phyloP scores from a whole-genome alignment of 92 coral and sea anemone species.

The Parazoanthus atlanticus region DNA sequence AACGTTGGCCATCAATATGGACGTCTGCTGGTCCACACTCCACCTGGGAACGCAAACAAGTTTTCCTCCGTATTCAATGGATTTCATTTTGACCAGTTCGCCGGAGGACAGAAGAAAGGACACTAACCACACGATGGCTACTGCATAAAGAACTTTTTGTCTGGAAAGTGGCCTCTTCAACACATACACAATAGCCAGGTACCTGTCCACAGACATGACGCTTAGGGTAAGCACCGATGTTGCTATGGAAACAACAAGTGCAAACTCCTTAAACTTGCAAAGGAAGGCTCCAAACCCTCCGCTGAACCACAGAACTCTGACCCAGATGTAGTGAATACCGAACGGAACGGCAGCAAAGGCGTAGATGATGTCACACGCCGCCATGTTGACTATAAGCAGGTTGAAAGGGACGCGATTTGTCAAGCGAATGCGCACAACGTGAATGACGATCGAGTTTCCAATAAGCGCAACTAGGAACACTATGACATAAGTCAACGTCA shows the following conservation, averaged over 20 bases:
- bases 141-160: conserved; percentile 11
- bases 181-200: conserved; percentile 35
- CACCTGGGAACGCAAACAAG: background rate
- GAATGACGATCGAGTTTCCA: conserved; percentile 38
- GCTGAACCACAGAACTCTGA: conserved; percentile 16
- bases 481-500: conserved; percentile 27
- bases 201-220: conserved; percentile 43
- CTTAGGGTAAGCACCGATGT: conserved; percentile 26
- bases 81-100: conserved; percentile 24
- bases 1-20: background rate
- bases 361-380: conserved; percentile 40
- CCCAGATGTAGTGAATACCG: conserved; percentile 22
- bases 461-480: conserved; percentile 16
- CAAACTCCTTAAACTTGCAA: conserved; percentile 40
- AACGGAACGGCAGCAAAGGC: conserved; percentile 41
- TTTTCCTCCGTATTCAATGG: conserved; percentile 4
- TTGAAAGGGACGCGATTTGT: conserved; percentile 39
- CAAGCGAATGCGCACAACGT: conserved; percentile 32
- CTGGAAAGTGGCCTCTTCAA: conserved; percentile 36
- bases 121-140: conserved; percentile 20
- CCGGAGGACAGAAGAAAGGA: conserved; percentile 27
- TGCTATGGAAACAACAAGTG: conserved; percentile 37
- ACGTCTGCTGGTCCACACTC: background rate
- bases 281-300: conserved; percentile 41
- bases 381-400: conserved; percentile 40